Evolutionary conservation across 2,113 vertebrate genomes (phyloP), one percentile per base, ranked within the genome.

Genomic region (Motacilla alba): DNA sequence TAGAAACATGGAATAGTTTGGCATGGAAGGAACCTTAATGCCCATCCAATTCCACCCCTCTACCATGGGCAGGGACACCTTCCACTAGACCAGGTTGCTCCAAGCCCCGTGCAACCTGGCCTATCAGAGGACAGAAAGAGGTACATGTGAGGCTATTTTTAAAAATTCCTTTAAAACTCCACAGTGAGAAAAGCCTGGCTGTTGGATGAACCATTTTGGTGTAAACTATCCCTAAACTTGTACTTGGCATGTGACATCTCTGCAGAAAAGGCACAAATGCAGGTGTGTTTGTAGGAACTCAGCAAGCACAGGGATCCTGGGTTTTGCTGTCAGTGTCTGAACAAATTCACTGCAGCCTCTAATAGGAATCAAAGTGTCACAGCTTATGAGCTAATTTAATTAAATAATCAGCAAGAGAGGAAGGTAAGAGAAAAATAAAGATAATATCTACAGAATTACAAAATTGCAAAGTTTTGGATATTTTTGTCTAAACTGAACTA

Each of bases 261-360:
- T 53, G 31, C 0, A 0, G n/a, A 56, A 47, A 11, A 53, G 52
- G 13, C n/a, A 75, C 56, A 52, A 39, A n/a, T n/a, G 7, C 17
- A 23, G 46, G 11, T 20, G 15, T 30, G 44, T 20, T 35, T 59
- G 23, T 24, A 35, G 68, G 63, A 63, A 33, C 30, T 44, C 2
- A 2, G 1, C 5, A 11, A 77, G 24, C 24, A 4, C 10, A 39
- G n/a, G 27, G 3, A 5, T 60, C 26, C 41, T 70, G 3, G 9
- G 18, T 67, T 26, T 49, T 66, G 10, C 39, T 78, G 74, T 15
- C 55, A 33, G 19, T 31, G 56, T 56, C 62, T 50, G 55, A 55
- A 37, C 35, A 55, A 78, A 76, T 66, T 76, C 59, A 68, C n/a
- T 24, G 24, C 27, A 50, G 27, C 46, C 37, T 69, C 33, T 66